Base-by-base conservation (phyloP, 1,140 invertebrate species). In the Calliphora vicina region DNA sequence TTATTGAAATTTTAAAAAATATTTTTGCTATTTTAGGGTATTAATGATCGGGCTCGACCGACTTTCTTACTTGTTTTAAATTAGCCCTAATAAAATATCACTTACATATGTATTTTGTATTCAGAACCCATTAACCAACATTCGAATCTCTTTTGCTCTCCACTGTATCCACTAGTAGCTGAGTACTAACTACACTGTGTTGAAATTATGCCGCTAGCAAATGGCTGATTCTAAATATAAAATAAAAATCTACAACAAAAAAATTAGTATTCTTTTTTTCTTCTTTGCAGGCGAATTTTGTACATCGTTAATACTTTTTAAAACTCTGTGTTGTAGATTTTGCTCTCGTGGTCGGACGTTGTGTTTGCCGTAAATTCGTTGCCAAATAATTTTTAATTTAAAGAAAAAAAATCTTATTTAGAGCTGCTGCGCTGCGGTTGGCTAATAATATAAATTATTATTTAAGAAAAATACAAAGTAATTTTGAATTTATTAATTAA, bases 391-490 rank as follows among this genome's bases (percentile, higher is more conserved):
- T 78, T 78, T 78, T 20, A 9, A 43, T 1, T 78, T 78, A 42
- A 43, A 43, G 8, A 43, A 78, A 35, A 76, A n/a, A 29, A 43
- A 80, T 26, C 42, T 57, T 27, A n/a, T 71, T 71, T 43, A 72
- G 81, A 82, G 81, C 81, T 82, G 81, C 81, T 82, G 81, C 81
- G 81, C 35, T 82, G 81, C 81, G 81, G 81, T 82, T 73, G 81
- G 81, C 81, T 45, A 72, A 73, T 72, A 82, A 45, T 82, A 43
- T 43, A 82, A 72, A 82, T 35, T 8, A 42, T n/a, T 29, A 45
- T 82, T 43, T 72, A 29, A 43, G 17, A 72, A 13, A 2, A 29
- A 72, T 35, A 82, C 17, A 72, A 82, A 72, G 35, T 82, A 73
- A 45, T 42, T 35, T 29, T n/a, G n/a, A n/a, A 29, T 43, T 67